Base-by-base conservation (phyloP, 2,797 vertebrate species). In the Oreonectes daqikongensis region DNA sequence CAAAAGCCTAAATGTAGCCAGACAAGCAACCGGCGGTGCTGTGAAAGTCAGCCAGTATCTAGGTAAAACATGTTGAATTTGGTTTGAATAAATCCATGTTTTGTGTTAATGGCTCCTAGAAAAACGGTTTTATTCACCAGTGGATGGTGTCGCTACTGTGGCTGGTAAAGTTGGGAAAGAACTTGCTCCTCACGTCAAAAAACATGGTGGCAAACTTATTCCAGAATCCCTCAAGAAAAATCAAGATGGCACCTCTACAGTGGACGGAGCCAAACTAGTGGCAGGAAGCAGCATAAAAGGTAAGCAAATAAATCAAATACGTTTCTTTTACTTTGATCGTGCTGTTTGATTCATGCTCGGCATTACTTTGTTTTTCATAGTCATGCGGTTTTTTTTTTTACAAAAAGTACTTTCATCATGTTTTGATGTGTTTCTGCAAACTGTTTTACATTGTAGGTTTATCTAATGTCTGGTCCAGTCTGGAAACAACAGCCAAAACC, bases 41-140 rank as follows among this genome's bases (percentile, higher is more conserved):
- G 93, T 95, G 0, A 94, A 94, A 90, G 95, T 97, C 92, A 99
- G 96, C 86, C 94, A 96, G 17, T 95, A 95, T 79, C 86, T 99
- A 77, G 96, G 97, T 98, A 91, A 94, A 59, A 1, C 7, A 28
- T 18, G 10, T 17, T 69, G 5, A 14, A 61, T 22, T 15, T 10
- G 9, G 15, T 32, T 57, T 42, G n/a, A n/a, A n/a, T 59, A 7
- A 6, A 59, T 17, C 7, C 17, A 7, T 18, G 24, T 10, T 6
- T 59, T 59, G 11, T 14, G 11, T 53, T 53, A 9, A 22, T 22
- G 10, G 50, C 20, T 53, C 20, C 53, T 57, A 30, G 24, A 8
- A 66, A 67, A 26, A n/a, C 7, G 7, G 18, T 69, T 24, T 68
- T 1, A 52, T 77, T 42, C 73, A 59, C 11, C 85, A 99, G 97